Conservation (phyloP, 2,797 vertebrate species). For the Neopelma chrysocephalum region DNA sequence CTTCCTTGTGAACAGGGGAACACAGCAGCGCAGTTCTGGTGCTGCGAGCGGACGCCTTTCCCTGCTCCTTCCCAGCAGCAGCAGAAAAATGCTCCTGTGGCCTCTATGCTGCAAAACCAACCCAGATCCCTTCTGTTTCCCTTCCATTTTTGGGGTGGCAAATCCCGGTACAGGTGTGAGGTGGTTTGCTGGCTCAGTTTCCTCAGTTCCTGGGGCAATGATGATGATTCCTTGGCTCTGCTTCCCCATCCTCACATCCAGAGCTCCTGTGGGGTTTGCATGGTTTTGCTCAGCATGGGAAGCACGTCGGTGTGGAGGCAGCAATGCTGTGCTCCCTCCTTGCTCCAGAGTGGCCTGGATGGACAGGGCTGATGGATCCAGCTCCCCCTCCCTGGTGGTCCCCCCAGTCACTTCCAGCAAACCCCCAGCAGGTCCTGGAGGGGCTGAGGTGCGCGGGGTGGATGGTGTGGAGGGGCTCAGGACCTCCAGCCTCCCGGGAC, state of each 20-base stretch:
- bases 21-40: background rate
- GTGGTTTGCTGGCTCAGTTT: fast-evolving
- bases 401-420: background rate
- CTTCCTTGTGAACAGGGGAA: background rate
- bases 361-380: background rate
- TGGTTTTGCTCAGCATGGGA: fast-evolving
- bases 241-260: fast-evolving
- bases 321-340: background rate
- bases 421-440: background rate
- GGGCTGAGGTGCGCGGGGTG: background rate
- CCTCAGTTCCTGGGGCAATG: background rate
- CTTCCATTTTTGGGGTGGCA: fast-evolving
- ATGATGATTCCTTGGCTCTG: background rate
- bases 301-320: fast-evolving
- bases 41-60: background rate
- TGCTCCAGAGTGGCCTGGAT: fast-evolving
- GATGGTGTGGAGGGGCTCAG: background rate
- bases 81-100: background rate
- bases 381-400: background rate
- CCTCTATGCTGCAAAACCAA: fast-evolving
- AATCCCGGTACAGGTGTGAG: background rate
- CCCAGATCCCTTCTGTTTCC: fast-evolving
- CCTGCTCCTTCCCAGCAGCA: background rate
- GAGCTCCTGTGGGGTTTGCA: fast-evolving
- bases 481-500: background rate